Evolutionary conservation across 2,113 vertebrate genomes (phyloP), one percentile per base, ranked within the genome.

Genomic region (Empidonax alnorum): DNA sequence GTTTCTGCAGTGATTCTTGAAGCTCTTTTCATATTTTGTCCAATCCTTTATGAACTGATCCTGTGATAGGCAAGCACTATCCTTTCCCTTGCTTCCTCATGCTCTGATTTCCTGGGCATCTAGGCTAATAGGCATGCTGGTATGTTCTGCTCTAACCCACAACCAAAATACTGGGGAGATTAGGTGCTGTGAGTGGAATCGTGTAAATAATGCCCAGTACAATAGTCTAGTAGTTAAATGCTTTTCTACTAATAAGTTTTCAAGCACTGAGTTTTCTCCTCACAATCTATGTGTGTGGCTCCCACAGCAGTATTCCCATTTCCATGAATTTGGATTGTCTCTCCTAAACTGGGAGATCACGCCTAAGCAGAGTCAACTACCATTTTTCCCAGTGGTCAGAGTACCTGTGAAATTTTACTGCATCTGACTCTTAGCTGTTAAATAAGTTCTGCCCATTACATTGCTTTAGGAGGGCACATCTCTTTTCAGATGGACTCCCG

Each of bases 281-380:
- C 0, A 0, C 5, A 55, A 12, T 27, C 6, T 62, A 7, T n/a
- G 4, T 12, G 28, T 30, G 16, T 50, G 61, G 35, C 15, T 71
- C 31, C 33, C 65, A 42, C 10, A 71, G 9, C 15, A 27, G 35
- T 59, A 66, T 37, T 80, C 17, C n/a, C 62, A n/a, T 11, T 41
- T 13, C 12, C 8, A 12, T 37, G 7, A 89, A 74, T n/a, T 33
- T 59, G 42, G 33, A 75, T 42, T 46, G 3, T n/a, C 16, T 41
- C 52, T 56, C 18, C 21, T 62, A 66, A 66, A 69, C 19, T 18
- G 58, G 53, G 24, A 62, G 30, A 41, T 13, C 3, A 42, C 33
- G 28, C 35, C 23, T 61, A 63, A 78, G 33, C 50, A 61, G n/a
- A 31, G 14, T n/a, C 24, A 62, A n/a, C 5, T 75, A 17, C 31